Conservation (phyloP, 2,797 vertebrate genomes). For the Lepilemur septentrionalis region DNA sequence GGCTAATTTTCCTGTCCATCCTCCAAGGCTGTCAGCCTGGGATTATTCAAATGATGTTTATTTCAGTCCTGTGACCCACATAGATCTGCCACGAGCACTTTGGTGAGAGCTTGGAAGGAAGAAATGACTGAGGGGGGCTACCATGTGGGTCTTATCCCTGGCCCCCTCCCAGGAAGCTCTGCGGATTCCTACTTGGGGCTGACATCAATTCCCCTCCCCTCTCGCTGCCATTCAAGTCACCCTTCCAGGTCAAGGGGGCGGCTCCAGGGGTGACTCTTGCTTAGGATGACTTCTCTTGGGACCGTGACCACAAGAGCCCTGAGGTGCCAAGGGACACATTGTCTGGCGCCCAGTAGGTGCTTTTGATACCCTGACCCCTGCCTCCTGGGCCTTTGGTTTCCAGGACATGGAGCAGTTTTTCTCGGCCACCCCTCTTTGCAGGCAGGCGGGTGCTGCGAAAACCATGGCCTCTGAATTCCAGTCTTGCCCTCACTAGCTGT, state of each 20-base stretch:
- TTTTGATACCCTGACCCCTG: background rate
- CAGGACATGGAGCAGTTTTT: background rate
- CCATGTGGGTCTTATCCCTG: background rate
- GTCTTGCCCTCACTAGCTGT: background rate
- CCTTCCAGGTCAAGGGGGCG: background rate
- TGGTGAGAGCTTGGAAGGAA: background rate
- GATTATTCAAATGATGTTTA: slow-evolving; percentile 71
- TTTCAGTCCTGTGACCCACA: slow-evolving; percentile 61
- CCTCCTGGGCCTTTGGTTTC: background rate
- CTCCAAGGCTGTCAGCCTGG: slow-evolving; percentile 38
- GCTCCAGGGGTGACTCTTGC: background rate
- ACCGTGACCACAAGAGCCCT: accelerated
- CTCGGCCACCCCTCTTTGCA: background rate
- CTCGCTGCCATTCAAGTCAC: background rate
- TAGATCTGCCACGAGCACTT: background rate
- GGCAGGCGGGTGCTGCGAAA: background rate
- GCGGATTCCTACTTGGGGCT: background rate
- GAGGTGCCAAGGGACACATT: background rate
- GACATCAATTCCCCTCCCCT: background rate
- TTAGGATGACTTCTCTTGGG: background rate
- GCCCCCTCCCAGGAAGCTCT: background rate
- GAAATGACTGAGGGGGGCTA: background rate
- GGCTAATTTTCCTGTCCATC: slow-evolving; percentile 58
- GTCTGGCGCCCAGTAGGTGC: background rate
- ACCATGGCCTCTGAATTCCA: background rate